A percentile compares a stretch with the other conserved stretches of the same genome.
These are phyloP conservation scores for Steromphala cineraria DNA, from an alignment of 2,888 invertebrate genomes.

Conservation along the genomic window DNA sequence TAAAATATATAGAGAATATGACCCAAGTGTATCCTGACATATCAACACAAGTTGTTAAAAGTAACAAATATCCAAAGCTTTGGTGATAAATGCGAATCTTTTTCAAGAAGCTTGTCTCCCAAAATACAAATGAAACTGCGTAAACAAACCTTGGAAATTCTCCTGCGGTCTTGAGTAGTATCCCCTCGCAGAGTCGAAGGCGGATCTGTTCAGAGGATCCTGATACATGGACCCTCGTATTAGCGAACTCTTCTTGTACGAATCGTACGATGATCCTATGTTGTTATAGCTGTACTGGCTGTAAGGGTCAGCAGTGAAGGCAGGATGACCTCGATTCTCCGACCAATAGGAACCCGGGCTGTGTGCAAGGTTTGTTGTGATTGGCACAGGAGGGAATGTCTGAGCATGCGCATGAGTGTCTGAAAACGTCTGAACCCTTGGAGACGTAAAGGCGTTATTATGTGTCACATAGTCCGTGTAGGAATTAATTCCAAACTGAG, in stretches of 20 bases:
- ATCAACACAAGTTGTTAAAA: no score
- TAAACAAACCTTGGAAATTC: constrained; percentile 55
- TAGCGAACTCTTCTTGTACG: constrained; percentile 52
- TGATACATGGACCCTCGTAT: constrained; percentile 51
- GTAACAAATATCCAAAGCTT: no score
- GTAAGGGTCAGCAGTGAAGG: constrained; percentile 50
- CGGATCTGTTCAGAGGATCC: constrained; percentile 49
- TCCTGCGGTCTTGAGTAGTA: constrained; percentile 57
- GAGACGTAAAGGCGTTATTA: constrained; percentile 37
- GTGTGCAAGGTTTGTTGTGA: constrained; percentile 45
- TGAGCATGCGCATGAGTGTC: constrained; percentile 48
- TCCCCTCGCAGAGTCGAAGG: constrained; percentile 52
- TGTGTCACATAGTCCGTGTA: constrained; percentile 59
- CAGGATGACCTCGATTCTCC: constrained; percentile 46
- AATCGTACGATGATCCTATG: constrained; percentile 53
- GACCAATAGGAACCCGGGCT: constrained; percentile 52
- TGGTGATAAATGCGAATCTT: no score
- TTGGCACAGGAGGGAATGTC: constrained; percentile 47
- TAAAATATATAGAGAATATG: no score
- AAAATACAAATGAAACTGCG: no score
- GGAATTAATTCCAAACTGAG: constrained; percentile 58
- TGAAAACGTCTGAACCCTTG: constrained; percentile 45
- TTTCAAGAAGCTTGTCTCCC: no score
- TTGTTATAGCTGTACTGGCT: constrained; percentile 52
- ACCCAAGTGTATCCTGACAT: no score